These are phyloP conservation scores for Herpetotheres cachinnans DNA, from an alignment of 2,113 vertebrate genomes.

Conservation along the genomic window DNA sequence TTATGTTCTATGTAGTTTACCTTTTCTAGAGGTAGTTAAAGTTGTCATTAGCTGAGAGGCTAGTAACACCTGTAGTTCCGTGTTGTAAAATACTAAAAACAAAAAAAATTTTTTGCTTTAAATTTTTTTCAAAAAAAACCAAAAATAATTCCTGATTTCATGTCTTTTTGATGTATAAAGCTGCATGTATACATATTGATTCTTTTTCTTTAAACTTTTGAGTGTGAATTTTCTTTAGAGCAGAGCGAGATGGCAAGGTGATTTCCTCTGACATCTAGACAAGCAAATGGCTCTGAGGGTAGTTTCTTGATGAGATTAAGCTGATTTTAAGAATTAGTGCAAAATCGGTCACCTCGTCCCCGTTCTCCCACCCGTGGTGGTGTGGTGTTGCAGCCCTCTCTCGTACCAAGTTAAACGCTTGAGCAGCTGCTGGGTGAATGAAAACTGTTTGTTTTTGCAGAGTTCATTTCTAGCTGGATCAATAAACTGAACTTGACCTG, in stretches of 20 bases:
- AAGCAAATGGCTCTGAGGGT: not conserved
- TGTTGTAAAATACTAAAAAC: not conserved
- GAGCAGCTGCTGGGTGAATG: not conserved
- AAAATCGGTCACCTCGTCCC: not conserved
- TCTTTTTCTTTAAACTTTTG: not conserved
- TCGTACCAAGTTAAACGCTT: not conserved
- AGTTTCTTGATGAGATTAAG: not conserved
- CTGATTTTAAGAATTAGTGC: not conserved
- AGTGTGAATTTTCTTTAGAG: not conserved
- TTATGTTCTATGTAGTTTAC: not conserved
- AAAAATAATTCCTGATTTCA: not conserved
- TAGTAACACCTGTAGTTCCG: not conserved
- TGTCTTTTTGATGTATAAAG: not conserved
- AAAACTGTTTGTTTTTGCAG: not conserved
- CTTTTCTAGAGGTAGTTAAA: not conserved
- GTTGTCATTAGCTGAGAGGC: not conserved
- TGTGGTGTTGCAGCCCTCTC: not conserved
- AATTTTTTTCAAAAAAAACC: not conserved
- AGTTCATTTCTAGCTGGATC: not conserved
- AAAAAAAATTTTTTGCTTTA: not conserved
- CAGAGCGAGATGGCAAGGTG: not conserved
- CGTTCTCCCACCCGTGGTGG: accelerated
- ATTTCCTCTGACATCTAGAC: not conserved
- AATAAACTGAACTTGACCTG: not conserved
- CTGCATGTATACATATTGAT: not conserved